phyloP scores from a whole-genome alignment of 2,113 vertebrate species.

The Dromaius novaehollandiae region DNA sequence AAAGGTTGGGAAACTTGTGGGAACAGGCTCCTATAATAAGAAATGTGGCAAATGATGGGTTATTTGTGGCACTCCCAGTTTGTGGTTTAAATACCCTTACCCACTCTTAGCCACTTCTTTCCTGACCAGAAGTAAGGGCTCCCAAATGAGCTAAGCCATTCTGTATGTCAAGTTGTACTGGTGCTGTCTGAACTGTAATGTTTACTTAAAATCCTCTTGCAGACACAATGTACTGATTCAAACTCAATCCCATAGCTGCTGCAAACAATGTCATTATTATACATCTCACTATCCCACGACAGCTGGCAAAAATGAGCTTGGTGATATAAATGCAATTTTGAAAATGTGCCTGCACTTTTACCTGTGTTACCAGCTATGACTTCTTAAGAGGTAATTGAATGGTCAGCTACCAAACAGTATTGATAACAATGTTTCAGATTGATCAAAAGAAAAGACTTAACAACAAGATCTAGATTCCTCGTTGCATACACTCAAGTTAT shows the following conservation, averaged over 20 bases:
- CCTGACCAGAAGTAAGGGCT: not conserved
- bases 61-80: not conserved
- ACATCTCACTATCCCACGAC: not conserved
- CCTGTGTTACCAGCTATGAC: not conserved
- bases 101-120: not conserved
- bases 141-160: not conserved
- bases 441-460: not conserved
- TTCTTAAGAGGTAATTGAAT: not conserved
- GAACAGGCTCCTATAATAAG: not conserved
- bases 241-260: not conserved
- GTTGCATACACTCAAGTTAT: not conserved
- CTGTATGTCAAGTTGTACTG: not conserved
- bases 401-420: fast-evolving
- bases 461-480: not conserved
- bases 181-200: not conserved
- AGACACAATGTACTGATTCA: not conserved
- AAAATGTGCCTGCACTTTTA: not conserved
- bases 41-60: not conserved
- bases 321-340: not conserved
- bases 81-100: not conserved
- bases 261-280: not conserved
- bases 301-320: not conserved
- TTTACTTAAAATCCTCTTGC: not conserved
- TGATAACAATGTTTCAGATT: not conserved
- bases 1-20: not conserved